These are phyloP conservation scores for Arvicanthis niloticus DNA, from an alignment of 2,113 vertebrate species.

Conservation along the genomic window DNA sequence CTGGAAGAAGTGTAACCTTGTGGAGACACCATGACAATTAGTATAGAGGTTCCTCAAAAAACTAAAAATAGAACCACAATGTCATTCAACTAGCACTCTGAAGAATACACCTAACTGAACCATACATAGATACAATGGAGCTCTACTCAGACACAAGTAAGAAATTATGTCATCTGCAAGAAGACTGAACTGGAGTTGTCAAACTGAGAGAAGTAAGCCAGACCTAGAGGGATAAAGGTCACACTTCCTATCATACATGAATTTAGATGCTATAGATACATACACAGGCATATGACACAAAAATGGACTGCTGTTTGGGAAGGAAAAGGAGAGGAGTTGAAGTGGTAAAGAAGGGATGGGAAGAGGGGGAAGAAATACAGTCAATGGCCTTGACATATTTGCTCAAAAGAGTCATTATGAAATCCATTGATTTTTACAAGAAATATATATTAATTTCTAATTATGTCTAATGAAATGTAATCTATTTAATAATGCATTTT, in stretches of 20 bases:
- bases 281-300: background rate
- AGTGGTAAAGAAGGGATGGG: background rate
- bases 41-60: background rate
- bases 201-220: background rate
- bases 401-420: background rate
- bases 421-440: background rate
- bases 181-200: background rate
- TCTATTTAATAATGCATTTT: background rate
- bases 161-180: no score
- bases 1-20: no score
- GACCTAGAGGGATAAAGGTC: background rate
- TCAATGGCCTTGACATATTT: background rate
- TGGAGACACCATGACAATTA: background rate
- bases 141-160: background rate
- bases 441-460: background rate
- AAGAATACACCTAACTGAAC: no score
- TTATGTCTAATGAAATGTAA: background rate
- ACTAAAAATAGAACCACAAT: background rate
- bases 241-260: background rate
- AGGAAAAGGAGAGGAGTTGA: no score
- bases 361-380: background rate
- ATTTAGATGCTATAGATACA: background rate
- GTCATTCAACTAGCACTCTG: no score
- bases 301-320: background rate
- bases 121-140: no score